Evolutionary conservation across 2,888 invertebrate genomes (phyloP).

Genomic region (Sinelater perroti): DNA sequence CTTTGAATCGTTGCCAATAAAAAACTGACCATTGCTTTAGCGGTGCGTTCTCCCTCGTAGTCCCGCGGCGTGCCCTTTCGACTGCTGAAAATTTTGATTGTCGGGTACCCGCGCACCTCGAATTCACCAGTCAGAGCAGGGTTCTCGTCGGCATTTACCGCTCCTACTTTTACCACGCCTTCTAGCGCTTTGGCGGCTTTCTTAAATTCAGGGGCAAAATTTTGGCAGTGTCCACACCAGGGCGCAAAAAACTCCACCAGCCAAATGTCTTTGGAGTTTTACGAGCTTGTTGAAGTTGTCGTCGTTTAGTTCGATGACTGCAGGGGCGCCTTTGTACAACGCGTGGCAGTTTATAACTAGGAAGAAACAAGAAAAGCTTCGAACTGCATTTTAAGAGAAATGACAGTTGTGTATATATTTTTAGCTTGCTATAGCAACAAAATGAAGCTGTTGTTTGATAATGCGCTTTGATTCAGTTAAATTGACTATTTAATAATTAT

Average conservation of each 20-base stretch:
- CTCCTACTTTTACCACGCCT: conserved; percentile 90
- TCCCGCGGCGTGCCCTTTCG: conserved; percentile 81
- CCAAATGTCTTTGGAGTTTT: conserved; percentile 76
- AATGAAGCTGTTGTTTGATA: not conserved
- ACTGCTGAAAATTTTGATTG: conserved; percentile 87
- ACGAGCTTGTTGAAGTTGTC: conserved; percentile 76
- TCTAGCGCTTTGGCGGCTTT: conserved; percentile 88
- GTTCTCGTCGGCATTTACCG: conserved; percentile 87
- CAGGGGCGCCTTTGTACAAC: not conserved
- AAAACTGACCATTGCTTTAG: conserved; percentile 72
- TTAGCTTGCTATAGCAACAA: not conserved
- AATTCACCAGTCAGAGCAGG: conserved; percentile 77
- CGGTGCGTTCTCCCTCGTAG: conserved; percentile 81
- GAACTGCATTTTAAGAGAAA: not conserved
- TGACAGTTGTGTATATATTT: too few relatives aligned
- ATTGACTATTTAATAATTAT: too few relatives aligned
- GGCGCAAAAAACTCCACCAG: conserved; percentile 93
- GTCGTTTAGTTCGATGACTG: not conserved
- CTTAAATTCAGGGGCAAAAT: conserved; percentile 85
- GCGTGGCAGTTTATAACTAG: not conserved
- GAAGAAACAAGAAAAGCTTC: not conserved
- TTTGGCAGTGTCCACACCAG: conserved; percentile 90
- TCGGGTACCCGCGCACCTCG: conserved; percentile 87
- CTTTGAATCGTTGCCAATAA: not conserved
- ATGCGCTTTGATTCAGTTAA: too few relatives aligned